Percentiles rank a stretch among this genome's conserved stretches.
These are phyloP conservation scores for Caenorhabditis sp. DNA, from an alignment of 2,888 invertebrate species.

Conservation along the genomic window DNA sequence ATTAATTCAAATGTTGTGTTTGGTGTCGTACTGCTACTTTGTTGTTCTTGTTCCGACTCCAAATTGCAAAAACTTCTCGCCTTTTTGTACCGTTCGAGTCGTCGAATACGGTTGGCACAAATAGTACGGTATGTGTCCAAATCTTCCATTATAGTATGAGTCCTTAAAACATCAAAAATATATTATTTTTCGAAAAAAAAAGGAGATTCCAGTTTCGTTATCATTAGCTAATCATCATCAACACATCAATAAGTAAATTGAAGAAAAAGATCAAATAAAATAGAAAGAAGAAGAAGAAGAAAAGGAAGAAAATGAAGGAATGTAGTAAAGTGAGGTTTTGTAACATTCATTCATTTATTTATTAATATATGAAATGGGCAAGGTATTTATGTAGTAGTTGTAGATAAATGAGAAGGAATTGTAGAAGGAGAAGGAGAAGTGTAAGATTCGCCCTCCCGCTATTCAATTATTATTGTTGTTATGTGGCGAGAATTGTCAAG, in stretches of 20 bases:
- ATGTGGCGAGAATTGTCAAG: neutral
- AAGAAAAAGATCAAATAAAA: constrained; percentile 8
- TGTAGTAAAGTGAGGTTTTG: constrained; percentile 17
- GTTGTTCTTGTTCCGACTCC: constrained; percentile 22
- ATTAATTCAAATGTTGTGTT: constrained; percentile 53
- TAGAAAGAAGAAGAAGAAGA: constrained; percentile 15
- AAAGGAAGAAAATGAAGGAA: constrained; percentile 2
- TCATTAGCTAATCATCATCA: neutral
- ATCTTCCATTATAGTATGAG: constrained; percentile 42
- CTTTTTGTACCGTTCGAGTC: constrained; percentile 68
- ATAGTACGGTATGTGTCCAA: constrained; percentile 58
- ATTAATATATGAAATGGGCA: neutral
- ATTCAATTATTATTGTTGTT: constrained; percentile 4
- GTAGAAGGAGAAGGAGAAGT: neutral
- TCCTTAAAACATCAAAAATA: neutral
- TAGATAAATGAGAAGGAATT: too few relatives aligned
- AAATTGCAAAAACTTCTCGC: constrained; percentile 66
- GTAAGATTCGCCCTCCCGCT: constrained; percentile 11
- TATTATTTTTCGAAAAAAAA: constrained; percentile 1
- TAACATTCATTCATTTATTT: constrained; percentile 32
- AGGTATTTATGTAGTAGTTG: constrained; percentile 1
- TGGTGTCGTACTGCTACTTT: constrained; percentile 11
- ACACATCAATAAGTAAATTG: neutral
- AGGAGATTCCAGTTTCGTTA: neutral
- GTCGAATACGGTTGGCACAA: constrained; percentile 61